Conservation (phyloP, 2,888 invertebrate genomes). For the Busseola fusca region DNA sequence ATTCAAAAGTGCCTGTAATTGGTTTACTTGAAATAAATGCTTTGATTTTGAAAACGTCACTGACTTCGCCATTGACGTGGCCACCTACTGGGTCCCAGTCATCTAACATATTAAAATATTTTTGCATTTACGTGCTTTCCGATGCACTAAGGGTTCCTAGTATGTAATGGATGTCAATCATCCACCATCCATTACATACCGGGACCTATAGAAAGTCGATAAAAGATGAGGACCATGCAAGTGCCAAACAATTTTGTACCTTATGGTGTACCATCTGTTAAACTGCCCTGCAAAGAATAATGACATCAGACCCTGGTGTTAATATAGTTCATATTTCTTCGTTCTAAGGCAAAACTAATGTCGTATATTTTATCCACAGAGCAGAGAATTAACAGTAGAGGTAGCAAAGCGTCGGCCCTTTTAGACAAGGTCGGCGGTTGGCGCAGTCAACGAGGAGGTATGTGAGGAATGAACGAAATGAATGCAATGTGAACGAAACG, state of each 20-base stretch:
- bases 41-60: too few relatives aligned
- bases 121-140: neutral
- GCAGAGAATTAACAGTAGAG: conserved; percentile 87
- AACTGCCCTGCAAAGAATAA: neutral
- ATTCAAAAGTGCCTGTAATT: too few relatives aligned
- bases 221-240: neutral
- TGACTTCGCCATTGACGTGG: neutral
- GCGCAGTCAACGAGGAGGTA: conserved; percentile 88
- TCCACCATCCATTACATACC: neutral
- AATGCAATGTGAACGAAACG: conserved; percentile 52
- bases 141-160: too few relatives aligned
- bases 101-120: neutral
- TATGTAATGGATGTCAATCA: neutral
- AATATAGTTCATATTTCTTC: conserved; percentile 6
- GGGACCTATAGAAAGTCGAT: too few relatives aligned
- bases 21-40: too few relatives aligned
- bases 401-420: conserved; percentile 82
- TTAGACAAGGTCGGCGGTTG: conserved; percentile 86
- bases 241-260: conserved; percentile 1
- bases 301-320: neutral
- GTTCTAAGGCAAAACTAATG: conserved; percentile 50
- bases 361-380: conserved; percentile 84
- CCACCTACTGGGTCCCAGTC: neutral
- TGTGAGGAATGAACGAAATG: conserved; percentile 64
- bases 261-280: neutral